Base-by-base conservation (phyloP, 2,888 invertebrate species). In the Acronicta psi region DNA sequence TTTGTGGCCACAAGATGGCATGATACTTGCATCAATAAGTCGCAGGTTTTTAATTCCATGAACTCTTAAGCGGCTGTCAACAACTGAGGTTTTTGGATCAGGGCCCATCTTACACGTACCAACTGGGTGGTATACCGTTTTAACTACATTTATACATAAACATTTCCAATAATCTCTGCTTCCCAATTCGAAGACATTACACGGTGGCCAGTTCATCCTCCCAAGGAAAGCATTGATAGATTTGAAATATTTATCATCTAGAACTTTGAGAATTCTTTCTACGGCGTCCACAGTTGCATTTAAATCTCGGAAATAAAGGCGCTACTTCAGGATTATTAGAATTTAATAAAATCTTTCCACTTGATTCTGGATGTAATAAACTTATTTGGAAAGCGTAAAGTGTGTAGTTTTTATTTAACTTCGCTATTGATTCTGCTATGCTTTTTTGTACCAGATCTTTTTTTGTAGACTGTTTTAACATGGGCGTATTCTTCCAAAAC, bases 11-110 rank as follows among this genome's bases (percentile, higher is more conserved):
- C 97, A 95, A 2, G 85, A 92, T 0, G 97, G 97, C 97, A 98
- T 97, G 41, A 98, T 95, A 52, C 97, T 97, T 0, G 96, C 97
- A 82, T 97, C 97, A 0, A 95, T 95, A 0, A 97, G 96, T 37
- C 97, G 91, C 1, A 97, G 87, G 11, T 95, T 95, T 16, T 91
- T 83, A 0, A 97, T 90, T 0, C 96, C 96, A 58, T 96, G 94
- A 0, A 97, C 96, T 63, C 92, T 94, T 4, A 97, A 84, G 38
- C 95, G 86, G 0, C 96, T 94, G 82, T 96, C 95, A 0, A 88
- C 87, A 0, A 87, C 87, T 1, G 84, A 75, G 7, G 67, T 76
- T 20, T 65, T 57, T 4, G 79, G 80, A 31, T 80, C 73, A 0
- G 93, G 89, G 2, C 96, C 96, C 96, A 96, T 96, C 79, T 89